Base-by-base conservation (phyloP, 2,113 vertebrate genomes). In the Callocephalon fimbriatum region DNA sequence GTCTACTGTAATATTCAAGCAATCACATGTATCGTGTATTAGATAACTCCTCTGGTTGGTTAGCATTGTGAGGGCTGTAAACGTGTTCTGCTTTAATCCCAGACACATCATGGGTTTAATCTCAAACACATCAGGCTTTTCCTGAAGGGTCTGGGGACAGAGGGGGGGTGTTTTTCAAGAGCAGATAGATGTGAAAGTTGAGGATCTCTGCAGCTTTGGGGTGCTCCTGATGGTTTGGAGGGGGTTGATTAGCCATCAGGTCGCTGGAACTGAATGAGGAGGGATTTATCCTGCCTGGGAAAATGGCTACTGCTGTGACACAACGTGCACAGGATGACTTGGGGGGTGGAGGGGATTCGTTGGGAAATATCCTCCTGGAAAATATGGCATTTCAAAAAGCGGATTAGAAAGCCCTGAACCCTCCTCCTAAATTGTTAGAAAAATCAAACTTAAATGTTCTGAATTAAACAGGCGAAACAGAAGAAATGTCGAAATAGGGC, bases 31-130 rank as follows among this genome's bases (percentile, higher is more conserved):
- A 93, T 66, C 10, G 11, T 13, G 25, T 7, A 12, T 86, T 84
- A 91, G 97, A 74, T 86, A 94, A 92, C 91, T 97, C 91, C 50
- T 78, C 93, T 90, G 94, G 93, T 95, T 96, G 95, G 92, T 88
- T 93, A 76, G 62, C 85, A 19, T 29, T 7, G 85, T 5, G 0
- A 74, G 92, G 51, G 17, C 88, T 61, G 92, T 0, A 35, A 54
- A 83, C 19, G 75, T 88, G 59, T 66, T 59, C 53, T 63, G 78
- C 59, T 93, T 94, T 95, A 92, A 95, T 95, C 96, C 95, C 86
- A 68, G 92, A 10, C 85, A 35, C 94, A 74, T 75, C 94, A 56
- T 29, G 10, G 47, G 82, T 89, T 27, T 62, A 73, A 92, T 92
- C 94, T 88, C 61, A 58, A 71, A 67, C 0, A 2, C 72, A 32